Percentiles rank a stretch among this genome's conserved stretches.
Evolutionary conservation across 2,113 vertebrate genomes (phyloP).

Genomic region (Barnardius zonarius): DNA sequence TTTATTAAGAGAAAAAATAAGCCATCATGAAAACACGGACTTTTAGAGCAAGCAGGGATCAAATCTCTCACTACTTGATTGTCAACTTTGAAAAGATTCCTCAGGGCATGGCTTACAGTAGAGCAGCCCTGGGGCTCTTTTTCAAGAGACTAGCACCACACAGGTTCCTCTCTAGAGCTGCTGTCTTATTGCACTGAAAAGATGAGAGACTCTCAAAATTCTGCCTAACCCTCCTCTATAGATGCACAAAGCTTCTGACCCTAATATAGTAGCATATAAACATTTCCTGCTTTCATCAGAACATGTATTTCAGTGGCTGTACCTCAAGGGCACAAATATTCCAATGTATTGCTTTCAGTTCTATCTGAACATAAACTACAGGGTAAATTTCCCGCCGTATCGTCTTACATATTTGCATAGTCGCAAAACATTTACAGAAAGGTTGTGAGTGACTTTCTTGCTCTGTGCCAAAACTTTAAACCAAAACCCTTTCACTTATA

Average conservation of each 20-base stretch:
- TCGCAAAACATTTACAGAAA: neutral
- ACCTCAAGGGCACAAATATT: neutral
- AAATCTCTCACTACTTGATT: neutral
- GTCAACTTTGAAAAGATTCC: neutral
- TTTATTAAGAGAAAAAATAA: neutral
- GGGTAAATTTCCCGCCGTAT: neutral
- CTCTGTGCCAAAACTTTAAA: neutral
- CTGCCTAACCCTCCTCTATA: neutral
- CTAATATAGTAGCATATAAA: neutral
- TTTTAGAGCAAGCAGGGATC: neutral
- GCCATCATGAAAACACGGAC: neutral
- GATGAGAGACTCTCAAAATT: neutral
- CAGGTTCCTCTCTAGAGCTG: neutral
- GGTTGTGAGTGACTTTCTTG: neutral
- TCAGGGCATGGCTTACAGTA: neutral
- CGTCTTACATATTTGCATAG: neutral
- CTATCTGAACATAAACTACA: neutral
- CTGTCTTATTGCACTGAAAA: neutral
- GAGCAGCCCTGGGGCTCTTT: neutral
- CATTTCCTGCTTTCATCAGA: neutral
- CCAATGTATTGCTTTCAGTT: rapidly evolving
- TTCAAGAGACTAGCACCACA: neutral
- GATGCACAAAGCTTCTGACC: neutral
- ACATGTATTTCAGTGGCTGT: neutral
- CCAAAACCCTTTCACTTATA: neutral